Evolutionary conservation across 2,888 invertebrate species (phyloP).

Genomic region (Panopea generosa): DNA sequence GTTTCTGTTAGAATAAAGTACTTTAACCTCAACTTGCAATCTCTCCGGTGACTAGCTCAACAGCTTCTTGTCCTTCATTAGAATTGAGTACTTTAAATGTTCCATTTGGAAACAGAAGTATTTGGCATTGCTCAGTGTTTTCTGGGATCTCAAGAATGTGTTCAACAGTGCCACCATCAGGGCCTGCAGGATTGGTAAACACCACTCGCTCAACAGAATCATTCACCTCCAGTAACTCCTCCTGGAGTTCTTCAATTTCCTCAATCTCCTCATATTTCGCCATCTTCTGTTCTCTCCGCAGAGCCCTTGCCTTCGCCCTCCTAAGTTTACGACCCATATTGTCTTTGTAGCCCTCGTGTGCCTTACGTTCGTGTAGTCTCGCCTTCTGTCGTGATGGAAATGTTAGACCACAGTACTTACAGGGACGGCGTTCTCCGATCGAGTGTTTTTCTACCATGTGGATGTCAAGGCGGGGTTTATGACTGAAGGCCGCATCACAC

Average conservation of each 20-base stretch:
- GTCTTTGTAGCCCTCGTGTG: conserved; percentile 38
- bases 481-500: conserved; percentile 50
- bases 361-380: conserved; percentile 38
- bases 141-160: conserved; percentile 56
- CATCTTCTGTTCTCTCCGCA: background rate
- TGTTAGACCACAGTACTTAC: conserved; percentile 40
- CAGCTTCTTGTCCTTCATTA: background rate
- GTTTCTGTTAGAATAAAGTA: too few relatives aligned
- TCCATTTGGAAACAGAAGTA: conserved; percentile 48
- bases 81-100: conserved; percentile 44
- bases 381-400: conserved; percentile 54
- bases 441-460: conserved; percentile 46
- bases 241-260: background rate
- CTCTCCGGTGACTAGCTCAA: background rate
- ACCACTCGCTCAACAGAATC: background rate
- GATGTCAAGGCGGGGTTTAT: conserved; percentile 33
- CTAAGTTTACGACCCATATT: background rate
- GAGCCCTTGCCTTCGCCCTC: background rate
- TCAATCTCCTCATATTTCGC: background rate
- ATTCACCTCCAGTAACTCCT: background rate
- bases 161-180: conserved; percentile 22
- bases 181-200: background rate
- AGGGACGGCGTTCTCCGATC: conserved; percentile 26
- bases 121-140: conserved; percentile 52
- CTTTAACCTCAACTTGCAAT: too few relatives aligned